A percentile compares a stretch with the other conserved stretches of the same genome.
Conservation (phyloP, 2,113 vertebrate genomes). For the Dicaeum eximium region DNA sequence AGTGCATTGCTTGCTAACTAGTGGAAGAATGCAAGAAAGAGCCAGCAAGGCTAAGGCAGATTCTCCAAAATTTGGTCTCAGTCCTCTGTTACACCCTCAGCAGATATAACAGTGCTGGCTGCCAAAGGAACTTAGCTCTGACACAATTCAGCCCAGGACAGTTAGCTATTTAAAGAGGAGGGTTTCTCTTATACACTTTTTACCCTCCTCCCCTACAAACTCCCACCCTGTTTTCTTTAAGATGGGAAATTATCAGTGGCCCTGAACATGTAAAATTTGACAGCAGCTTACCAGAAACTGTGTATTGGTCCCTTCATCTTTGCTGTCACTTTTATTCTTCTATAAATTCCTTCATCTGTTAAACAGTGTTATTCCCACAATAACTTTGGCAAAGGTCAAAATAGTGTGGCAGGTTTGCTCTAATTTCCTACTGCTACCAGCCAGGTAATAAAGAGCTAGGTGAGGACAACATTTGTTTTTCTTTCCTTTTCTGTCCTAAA, state of each 20-base stretch:
- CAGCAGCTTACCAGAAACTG: neutral
- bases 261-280: neutral
- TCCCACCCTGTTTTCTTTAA: neutral
- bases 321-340: slow-evolving; percentile 26
- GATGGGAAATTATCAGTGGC: neutral
- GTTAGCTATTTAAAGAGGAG: slow-evolving; percentile 26
- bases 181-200: neutral
- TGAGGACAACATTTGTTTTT: neutral
- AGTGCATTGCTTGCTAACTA: neutral
- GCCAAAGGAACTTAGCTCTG: neutral
- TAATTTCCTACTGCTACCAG: neutral
- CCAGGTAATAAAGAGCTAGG: neutral
- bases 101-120: neutral
- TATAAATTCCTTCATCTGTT: slow-evolving; percentile 25
- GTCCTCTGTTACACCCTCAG: neutral
- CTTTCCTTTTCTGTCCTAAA: neutral
- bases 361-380: slow-evolving; percentile 1
- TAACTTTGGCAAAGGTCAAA: slow-evolving; percentile 10
- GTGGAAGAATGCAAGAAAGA: neutral
- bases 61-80: neutral
- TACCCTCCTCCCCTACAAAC: neutral
- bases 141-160: slow-evolving; percentile 9
- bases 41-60: neutral
- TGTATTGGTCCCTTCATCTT: neutral
- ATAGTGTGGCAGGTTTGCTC: neutral